A percentile compares a stretch with the other conserved stretches of the same genome.
These are phyloP conservation scores for Vireo altiloquus DNA, from an alignment of 2,113 vertebrate species.

Conservation along the genomic window DNA sequence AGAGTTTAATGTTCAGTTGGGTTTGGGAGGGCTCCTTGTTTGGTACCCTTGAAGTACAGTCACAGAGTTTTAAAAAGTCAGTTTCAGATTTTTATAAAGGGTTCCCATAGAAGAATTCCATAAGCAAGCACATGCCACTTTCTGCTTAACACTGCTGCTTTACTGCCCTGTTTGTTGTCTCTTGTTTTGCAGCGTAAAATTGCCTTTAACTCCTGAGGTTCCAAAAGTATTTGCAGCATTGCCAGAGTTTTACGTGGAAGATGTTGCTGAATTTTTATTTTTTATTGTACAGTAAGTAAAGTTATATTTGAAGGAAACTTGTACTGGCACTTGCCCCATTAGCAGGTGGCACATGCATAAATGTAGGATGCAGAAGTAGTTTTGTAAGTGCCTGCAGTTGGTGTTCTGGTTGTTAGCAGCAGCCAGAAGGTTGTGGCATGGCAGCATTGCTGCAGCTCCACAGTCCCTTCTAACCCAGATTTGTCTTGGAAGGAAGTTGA, in stretches of 20 bases:
- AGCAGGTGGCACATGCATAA: not conserved
- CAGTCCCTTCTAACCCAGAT: not conserved
- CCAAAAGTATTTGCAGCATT: constrained; percentile 96
- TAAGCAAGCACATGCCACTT: not conserved
- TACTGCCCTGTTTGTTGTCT: not conserved
- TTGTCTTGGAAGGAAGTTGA: not conserved
- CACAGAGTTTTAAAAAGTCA: not conserved
- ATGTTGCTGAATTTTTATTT: constrained; percentile 98
- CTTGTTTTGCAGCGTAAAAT: constrained; percentile 76
- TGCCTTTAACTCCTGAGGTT: constrained; percentile 92
- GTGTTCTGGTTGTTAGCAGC: not conserved
- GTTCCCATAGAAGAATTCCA: not conserved
- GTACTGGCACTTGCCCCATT: not conserved
- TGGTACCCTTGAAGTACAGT: not conserved
- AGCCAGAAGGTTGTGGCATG: not conserved
- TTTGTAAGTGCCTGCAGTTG: not conserved
- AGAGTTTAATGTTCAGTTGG: not conserved
- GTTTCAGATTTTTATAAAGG: not conserved
- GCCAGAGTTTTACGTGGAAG: constrained; percentile 98
- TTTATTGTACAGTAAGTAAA: constrained; percentile 98
- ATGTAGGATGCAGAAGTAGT: not conserved
- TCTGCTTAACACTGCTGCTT: not conserved
- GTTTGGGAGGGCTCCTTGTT: not conserved
- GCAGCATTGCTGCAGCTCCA: not conserved
- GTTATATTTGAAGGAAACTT: not conserved